Percentiles rank a stretch among this genome's conserved stretches.
Conservation (phyloP, 2,888 invertebrate genomes). For the Cataglyphis albicans region DNA sequence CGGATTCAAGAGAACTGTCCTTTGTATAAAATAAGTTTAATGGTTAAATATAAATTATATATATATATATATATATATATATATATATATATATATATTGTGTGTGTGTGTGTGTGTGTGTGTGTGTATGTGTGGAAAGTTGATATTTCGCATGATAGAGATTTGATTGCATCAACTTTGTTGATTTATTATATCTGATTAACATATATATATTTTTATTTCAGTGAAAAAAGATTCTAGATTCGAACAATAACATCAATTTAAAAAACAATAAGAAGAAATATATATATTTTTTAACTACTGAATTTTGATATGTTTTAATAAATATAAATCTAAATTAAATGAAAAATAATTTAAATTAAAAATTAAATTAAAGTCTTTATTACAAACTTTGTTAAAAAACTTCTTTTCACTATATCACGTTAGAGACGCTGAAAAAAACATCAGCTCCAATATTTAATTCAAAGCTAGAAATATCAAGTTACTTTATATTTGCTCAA, state of each 20-base stretch:
- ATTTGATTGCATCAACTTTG: not conserved
- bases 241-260: not conserved
- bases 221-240: not conserved
- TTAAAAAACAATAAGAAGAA: not conserved
- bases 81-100: no score
- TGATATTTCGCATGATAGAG: not conserved
- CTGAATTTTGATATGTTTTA: constrained; percentile 2
- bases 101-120: no score
- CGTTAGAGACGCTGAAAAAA: not conserved
- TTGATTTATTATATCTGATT: not conserved
- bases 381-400: not conserved
- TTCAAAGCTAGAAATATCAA: not conserved
- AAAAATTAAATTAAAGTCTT: not conserved
- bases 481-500: not conserved
- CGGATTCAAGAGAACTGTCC: not conserved
- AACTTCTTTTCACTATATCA: not conserved
- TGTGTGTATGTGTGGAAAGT: not conserved
- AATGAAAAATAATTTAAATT: not conserved
- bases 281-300: not conserved
- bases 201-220: no score
- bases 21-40: constrained; percentile 16
- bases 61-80: no score
- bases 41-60: not conserved
- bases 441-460: not conserved
- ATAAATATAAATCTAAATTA: not conserved